Percentiles rank a stretch among this genome's conserved stretches.
These are phyloP conservation scores for Penaeus monodon DNA, from an alignment of 2,888 invertebrate genomes.

Conservation along the genomic window DNA sequence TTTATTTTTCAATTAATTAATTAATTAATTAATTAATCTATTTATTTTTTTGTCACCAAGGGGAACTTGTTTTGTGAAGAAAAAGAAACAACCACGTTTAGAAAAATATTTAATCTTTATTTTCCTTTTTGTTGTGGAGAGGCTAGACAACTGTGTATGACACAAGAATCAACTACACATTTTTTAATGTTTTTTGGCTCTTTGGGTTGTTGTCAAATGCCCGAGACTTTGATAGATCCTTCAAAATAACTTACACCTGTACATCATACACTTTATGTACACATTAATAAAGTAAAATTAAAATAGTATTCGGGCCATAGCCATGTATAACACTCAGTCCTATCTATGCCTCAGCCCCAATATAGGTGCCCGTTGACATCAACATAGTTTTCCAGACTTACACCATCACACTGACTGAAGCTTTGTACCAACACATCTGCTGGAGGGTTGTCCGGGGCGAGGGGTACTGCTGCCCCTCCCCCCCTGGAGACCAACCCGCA, in stretches of 20 bases:
- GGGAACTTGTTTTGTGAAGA: not conserved
- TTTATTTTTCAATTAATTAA: no score
- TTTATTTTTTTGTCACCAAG: no score
- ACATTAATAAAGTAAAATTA: conserved; percentile 17
- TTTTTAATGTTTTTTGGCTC: conserved; percentile 52
- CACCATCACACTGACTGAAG: not conserved
- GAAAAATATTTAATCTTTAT: conserved; percentile 53
- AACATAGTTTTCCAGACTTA: not conserved
- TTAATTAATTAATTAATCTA: no score
- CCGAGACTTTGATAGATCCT: conserved; percentile 60
- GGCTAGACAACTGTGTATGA: conserved; percentile 61
- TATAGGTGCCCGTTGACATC: not conserved
- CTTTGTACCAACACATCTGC: conserved; percentile 18
- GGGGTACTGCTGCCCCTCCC: no score
- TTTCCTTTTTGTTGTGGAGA: conserved; percentile 59
- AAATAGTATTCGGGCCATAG: conserved; percentile 1
- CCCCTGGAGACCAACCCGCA: no score
- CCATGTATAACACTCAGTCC: not conserved
- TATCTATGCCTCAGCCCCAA: conserved; percentile 11
- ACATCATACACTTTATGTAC: conserved; percentile 53
- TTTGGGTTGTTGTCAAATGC: conserved; percentile 63
- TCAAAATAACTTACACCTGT: conserved; percentile 60
- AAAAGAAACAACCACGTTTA: conserved; percentile 28
- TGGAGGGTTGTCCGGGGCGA: not conserved
- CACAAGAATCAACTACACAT: conserved; percentile 55